Conservation (phyloP, 1,140 invertebrate genomes). For the Platyscapa corneri region DNA sequence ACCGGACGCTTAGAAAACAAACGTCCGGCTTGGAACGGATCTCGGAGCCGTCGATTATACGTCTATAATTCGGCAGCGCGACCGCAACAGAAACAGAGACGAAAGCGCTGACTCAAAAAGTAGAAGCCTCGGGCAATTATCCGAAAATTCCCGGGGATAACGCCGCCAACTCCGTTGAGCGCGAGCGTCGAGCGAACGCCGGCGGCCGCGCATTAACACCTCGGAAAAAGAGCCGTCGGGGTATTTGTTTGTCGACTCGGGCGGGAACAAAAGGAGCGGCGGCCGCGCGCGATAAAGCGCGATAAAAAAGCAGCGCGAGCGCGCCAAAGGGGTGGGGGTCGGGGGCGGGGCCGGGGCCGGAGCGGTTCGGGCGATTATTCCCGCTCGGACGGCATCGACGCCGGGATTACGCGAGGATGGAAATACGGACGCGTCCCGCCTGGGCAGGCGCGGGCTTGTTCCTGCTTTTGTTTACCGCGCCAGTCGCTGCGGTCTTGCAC, state of each 20-base stretch:
- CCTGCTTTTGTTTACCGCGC: not conserved
- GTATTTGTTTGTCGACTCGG: not conserved
- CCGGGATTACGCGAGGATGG: not conserved
- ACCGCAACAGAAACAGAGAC: not conserved
- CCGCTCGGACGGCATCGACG: not conserved
- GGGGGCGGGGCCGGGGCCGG: not conserved
- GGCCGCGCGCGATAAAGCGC: not conserved
- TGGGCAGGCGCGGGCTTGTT: not conserved
- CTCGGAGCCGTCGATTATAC: no score
- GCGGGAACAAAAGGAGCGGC: not conserved
- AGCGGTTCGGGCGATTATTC: constrained; percentile 21
- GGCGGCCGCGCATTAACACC: not conserved
- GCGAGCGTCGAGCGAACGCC: not conserved
- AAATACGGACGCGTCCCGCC: no score
- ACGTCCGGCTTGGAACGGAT: no score
- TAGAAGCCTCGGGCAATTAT: not conserved
- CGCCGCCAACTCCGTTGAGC: no score
- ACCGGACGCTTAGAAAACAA: no score
- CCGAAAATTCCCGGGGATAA: constrained; percentile 8
- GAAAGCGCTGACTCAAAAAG: not conserved
- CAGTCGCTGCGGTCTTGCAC: not conserved
- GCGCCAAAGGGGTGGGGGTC: not conserved
- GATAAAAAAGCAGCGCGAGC: not conserved
- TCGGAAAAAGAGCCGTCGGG: not conserved
- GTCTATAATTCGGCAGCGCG: not conserved